phyloP scores from a whole-genome alignment of 2,113 vertebrate species.

The Probosciger aterrimus region DNA sequence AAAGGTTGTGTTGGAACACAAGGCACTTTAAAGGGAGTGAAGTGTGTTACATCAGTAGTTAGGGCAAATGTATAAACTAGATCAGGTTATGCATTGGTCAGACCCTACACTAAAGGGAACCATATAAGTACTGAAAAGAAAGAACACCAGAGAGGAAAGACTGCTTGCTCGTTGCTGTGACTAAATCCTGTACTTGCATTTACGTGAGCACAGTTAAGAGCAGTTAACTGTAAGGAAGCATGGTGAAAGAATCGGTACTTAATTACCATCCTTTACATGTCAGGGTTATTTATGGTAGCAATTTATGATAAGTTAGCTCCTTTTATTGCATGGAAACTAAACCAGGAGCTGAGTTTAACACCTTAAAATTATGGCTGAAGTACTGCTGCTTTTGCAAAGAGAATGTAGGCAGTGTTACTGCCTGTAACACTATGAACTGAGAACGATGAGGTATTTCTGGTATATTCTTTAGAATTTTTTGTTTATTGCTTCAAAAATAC shows the following conservation, averaged over 20 bases:
- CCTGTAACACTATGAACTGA: background rate
- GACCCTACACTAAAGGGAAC: background rate
- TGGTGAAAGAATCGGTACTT: background rate
- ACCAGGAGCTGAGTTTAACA: background rate
- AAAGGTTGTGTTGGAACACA: background rate
- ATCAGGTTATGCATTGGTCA: background rate
- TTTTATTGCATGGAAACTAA: background rate
- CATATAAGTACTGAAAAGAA: background rate
- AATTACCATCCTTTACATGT: background rate
- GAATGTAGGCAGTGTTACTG: background rate
- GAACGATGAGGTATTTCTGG: background rate
- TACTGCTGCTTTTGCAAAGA: background rate
- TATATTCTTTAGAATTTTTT: background rate
- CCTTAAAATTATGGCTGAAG: background rate
- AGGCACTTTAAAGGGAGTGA: background rate
- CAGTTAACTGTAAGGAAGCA: background rate
- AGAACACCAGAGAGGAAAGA: background rate
- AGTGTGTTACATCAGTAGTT: background rate
- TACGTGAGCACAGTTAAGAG: background rate
- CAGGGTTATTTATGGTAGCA: background rate
- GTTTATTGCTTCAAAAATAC: background rate
- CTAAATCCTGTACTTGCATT: background rate
- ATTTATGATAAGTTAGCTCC: background rate
- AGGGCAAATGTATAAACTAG: background rate
- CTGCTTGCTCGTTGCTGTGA: rapidly evolving